Conservation (phyloP, 2,888 invertebrate species). For the Poecilobothrus nobilitatus region DNA sequence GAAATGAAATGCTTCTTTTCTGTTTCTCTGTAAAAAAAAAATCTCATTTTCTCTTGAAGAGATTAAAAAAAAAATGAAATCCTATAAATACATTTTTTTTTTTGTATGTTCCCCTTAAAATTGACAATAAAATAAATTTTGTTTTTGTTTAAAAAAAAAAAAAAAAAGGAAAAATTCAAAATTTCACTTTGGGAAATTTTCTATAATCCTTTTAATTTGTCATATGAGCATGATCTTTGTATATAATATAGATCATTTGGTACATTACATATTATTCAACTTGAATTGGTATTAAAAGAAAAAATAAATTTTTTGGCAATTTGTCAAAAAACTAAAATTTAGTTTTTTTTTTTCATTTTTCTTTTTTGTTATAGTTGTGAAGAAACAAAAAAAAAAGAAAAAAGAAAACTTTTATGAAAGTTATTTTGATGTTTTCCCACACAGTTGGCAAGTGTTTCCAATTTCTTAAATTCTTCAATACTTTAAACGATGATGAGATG, state of each 20-base stretch:
- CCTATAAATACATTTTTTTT: no score
- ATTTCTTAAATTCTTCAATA: neutral
- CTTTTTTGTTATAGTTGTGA: no score
- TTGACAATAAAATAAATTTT: no score
- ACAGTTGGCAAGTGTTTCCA: neutral
- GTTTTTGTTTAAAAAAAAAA: no score
- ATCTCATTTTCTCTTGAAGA: no score
- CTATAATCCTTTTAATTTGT: neutral
- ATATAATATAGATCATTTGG: neutral
- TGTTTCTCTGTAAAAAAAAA: no score
- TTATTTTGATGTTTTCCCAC: slow-evolving; percentile 3
- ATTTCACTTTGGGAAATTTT: neutral
- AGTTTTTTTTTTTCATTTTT: no score
- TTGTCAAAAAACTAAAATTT: neutral
- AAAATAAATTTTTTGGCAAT: neutral
- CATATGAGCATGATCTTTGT: neutral
- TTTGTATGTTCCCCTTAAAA: no score
- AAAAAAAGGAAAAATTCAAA: neutral
- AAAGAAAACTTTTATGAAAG: neutral
- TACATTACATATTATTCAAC: neutral
- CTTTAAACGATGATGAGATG: neutral
- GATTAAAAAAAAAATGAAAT: no score
- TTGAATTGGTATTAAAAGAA: neutral
- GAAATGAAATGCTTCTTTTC: no score
- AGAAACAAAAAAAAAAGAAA: no score